phyloP scores from a whole-genome alignment of 2,113 vertebrate species.

The Climacteris rufus region DNA sequence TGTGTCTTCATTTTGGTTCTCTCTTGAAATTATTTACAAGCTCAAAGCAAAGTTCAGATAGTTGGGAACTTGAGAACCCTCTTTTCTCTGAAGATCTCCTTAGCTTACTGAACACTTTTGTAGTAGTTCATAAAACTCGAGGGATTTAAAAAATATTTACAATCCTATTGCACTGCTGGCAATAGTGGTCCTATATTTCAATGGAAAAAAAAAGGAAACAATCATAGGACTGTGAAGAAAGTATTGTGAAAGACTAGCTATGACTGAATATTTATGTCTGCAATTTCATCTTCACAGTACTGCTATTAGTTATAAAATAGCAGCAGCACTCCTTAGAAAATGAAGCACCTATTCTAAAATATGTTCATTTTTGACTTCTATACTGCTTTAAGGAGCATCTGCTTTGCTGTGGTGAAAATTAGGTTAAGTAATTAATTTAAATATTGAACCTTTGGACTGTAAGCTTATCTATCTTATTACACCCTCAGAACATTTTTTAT shows the following conservation, averaged over 20 bases:
- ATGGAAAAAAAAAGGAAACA: background rate
- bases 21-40: background rate
- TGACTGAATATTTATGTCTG: background rate
- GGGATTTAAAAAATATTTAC: background rate
- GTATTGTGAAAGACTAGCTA: background rate
- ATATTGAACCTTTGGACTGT: background rate
- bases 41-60: background rate
- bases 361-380: background rate
- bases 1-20: background rate
- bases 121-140: background rate
- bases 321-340: background rate
- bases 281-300: background rate
- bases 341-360: background rate
- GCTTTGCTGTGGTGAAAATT: background rate
- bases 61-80: background rate
- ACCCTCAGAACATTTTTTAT: constrained; percentile 8
- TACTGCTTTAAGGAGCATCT: background rate
- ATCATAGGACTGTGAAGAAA: background rate
- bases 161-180: background rate
- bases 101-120: background rate
- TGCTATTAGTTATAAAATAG: background rate
- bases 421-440: background rate
- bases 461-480: background rate
- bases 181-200: background rate
- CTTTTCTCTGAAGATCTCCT: background rate